A percentile compares a stretch with the other conserved stretches of the same genome.
Evolutionary conservation across 2,797 vertebrate species (phyloP).

Genomic region (Acrossocheilus wenchowensis): DNA sequence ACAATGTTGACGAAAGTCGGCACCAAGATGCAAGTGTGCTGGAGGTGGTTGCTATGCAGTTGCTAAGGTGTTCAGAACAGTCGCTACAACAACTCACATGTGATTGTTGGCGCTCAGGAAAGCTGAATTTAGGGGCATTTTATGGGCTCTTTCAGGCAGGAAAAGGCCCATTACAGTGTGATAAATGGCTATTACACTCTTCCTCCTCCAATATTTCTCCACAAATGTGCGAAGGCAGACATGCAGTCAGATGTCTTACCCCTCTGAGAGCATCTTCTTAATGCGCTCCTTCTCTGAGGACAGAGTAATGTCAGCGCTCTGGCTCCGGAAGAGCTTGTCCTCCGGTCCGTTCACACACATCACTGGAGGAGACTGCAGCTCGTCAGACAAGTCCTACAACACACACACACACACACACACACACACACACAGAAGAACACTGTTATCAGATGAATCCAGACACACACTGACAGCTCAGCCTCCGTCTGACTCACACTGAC

Average conservation of each 20-base stretch:
- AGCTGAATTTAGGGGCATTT: neutral
- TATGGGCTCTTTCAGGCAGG: neutral
- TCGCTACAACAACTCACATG: neutral
- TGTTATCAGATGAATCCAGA: neutral
- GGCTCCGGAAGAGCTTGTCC: constrained; percentile 94
- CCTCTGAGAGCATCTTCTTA: constrained; percentile 97
- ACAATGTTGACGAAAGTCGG: neutral
- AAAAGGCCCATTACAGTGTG: neutral
- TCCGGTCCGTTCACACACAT: constrained; percentile 90
- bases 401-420: constrained; percentile 57
- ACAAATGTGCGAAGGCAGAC: neutral
- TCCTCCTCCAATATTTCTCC: too few relatives aligned
- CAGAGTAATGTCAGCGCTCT: constrained; percentile 92
- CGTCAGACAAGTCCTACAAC: constrained; percentile 79
- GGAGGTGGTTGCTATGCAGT: neutral
- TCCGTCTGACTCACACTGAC: neutral
- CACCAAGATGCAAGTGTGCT: neutral
- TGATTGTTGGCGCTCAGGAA: neutral
- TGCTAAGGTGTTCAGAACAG: neutral
- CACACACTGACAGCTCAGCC: neutral
- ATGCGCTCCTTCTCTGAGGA: constrained; percentile 90
- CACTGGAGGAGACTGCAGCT: constrained; percentile 82
- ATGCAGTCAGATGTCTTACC: constrained; percentile 74
- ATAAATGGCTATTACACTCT: neutral
- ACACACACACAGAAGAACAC: constrained; percentile 48